These are phyloP conservation scores for Asarcornis scutulata DNA, from an alignment of 2,113 vertebrate species.

Conservation along the genomic window DNA sequence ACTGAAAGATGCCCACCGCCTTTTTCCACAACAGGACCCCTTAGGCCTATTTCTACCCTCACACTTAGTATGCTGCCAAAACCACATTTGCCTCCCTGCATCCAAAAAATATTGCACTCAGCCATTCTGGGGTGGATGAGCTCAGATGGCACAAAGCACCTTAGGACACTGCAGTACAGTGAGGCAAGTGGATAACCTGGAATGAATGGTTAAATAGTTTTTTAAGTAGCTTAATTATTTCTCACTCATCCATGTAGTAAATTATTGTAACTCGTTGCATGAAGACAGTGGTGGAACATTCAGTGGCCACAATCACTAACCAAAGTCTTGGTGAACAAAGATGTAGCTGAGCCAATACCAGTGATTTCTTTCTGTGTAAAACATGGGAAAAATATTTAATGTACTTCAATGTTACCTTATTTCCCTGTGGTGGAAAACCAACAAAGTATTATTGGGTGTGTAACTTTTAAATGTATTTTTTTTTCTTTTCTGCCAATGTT, in stretches of 20 bases:
- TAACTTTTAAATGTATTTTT: neutral
- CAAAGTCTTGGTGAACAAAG: neutral
- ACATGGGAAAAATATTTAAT: neutral
- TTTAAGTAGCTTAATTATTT: neutral
- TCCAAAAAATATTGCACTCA: neutral
- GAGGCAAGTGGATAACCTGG: neutral
- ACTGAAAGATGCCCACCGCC: neutral
- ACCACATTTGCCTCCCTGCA: neutral
- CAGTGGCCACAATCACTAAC: neutral
- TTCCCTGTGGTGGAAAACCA: neutral
- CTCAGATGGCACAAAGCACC: neutral
- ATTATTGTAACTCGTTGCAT: neutral
- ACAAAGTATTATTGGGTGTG: fast-evolving
- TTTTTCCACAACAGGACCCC: neutral
- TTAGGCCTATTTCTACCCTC: neutral
- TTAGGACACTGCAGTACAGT: neutral
- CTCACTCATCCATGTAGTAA: fast-evolving
- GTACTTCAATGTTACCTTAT: neutral
- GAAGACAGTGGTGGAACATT: neutral
- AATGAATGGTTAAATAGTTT: neutral
- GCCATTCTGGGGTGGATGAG: neutral
- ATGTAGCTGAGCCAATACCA: neutral
- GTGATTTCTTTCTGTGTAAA: neutral
- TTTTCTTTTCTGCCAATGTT: neutral
- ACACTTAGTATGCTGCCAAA: neutral